phyloP scores from a whole-genome alignment of 1,140 invertebrate species.

The Andricus grossulariae region DNA sequence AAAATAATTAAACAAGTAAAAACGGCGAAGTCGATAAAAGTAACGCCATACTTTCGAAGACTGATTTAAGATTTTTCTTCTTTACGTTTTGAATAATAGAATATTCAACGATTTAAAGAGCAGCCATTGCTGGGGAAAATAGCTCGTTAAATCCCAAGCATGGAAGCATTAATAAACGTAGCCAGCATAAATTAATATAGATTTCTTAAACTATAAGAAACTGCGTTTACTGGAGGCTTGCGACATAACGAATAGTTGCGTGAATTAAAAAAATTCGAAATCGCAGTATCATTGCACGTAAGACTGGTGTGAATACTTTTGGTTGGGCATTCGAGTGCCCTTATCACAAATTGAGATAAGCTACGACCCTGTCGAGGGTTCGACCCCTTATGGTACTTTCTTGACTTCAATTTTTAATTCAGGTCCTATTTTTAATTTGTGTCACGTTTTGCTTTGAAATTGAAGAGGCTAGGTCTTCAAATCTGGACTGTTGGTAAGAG shows the following conservation, averaged over 20 bases:
- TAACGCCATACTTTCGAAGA: too few relatives aligned
- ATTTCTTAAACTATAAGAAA: too few relatives aligned
- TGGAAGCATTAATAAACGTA: too few relatives aligned
- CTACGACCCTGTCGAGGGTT: background rate
- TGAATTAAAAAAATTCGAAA: background rate
- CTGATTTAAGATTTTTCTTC: too few relatives aligned
- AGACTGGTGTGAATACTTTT: slow-evolving; percentile 24
- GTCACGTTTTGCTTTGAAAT: background rate
- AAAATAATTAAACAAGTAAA: too few relatives aligned
- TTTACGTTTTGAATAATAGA: too few relatives aligned
- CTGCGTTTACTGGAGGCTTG: background rate
- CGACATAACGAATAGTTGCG: background rate
- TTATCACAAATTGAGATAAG: slow-evolving; percentile 25
- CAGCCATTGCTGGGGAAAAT: too few relatives aligned
- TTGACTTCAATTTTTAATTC: background rate
- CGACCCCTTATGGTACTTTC: background rate
- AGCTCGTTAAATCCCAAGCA: too few relatives aligned
- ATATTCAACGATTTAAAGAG: too few relatives aligned
- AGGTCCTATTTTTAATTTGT: background rate
- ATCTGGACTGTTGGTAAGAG: slow-evolving; percentile 58
- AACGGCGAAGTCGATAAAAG: too few relatives aligned
- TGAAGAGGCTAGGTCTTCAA: slow-evolving; percentile 2
- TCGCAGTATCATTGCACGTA: slow-evolving; percentile 28
- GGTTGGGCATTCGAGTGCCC: background rate
- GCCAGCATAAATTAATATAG: too few relatives aligned